phyloP scores from a whole-genome alignment of 2,113 vertebrate species.

The Plotosus lineatus region DNA sequence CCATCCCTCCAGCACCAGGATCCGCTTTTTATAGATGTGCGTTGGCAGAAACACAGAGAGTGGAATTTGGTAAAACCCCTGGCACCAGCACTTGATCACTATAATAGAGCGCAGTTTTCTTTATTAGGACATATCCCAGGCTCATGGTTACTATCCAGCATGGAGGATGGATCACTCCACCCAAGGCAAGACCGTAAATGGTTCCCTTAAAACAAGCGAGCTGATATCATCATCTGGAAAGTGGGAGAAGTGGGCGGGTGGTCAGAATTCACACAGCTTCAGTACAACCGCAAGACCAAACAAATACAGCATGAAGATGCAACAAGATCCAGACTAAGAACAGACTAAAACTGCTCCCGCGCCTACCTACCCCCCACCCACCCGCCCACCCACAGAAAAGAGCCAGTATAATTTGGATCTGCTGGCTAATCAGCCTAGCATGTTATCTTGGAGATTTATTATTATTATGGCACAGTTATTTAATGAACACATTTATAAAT shows the following conservation, averaged over 20 bases:
- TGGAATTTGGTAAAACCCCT: background rate
- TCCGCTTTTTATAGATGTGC: background rate
- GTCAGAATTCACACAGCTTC: background rate
- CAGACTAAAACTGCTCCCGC: background rate
- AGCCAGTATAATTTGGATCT: background rate
- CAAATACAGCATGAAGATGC: background rate
- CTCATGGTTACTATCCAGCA: background rate
- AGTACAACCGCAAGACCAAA: background rate
- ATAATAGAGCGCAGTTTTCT: background rate
- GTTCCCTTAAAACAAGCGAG: background rate
- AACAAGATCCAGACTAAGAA: slow-evolving; percentile 1
- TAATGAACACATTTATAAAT: no score
- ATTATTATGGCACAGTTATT: no score
- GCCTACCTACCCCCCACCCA: no score
- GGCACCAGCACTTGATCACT: background rate
- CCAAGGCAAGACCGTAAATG: slow-evolving; percentile 5
- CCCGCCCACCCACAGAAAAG: background rate
- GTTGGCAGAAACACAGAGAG: background rate
- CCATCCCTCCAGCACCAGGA: background rate
- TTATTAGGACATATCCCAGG: slow-evolving; percentile 1
- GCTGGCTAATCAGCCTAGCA: background rate
- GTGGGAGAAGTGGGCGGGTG: background rate
- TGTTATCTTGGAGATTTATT: background rate
- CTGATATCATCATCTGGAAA: background rate
- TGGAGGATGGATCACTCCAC: background rate